Evolutionary conservation across 2,113 vertebrate species (phyloP).

Genomic region (Vanacampus margaritifer): DNA sequence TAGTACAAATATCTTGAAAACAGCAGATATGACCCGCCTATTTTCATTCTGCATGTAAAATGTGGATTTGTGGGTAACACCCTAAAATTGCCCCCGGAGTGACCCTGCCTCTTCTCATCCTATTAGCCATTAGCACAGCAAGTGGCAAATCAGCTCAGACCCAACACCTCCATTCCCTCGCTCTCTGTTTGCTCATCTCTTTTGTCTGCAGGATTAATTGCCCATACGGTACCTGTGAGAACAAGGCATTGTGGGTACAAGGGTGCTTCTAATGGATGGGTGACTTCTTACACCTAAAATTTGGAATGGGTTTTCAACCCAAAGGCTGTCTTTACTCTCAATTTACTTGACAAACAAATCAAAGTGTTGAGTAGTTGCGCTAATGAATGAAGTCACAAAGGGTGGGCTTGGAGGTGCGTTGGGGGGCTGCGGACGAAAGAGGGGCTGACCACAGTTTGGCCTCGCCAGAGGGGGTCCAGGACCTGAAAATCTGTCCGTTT

Average conservation of each 20-base stretch:
- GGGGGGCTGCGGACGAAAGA: constrained; percentile 14
- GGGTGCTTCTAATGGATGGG: constrained; percentile 34
- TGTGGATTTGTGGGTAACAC: not conserved
- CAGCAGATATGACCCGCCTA: not conserved
- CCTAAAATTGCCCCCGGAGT: constrained; percentile 15
- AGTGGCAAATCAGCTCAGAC: constrained; percentile 52
- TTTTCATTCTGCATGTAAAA: not conserved
- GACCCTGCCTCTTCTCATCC: constrained; percentile 46
- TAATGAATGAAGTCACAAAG: constrained; percentile 61
- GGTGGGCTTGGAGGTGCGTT: constrained; percentile 45
- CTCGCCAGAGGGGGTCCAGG: constrained; percentile 53
- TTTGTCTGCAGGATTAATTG: constrained; percentile 60
- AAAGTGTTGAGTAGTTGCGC: constrained; percentile 50
- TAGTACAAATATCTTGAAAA: not conserved
- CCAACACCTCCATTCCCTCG: constrained; percentile 47
- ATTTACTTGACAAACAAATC: constrained; percentile 60
- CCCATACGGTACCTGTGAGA: constrained; percentile 55
- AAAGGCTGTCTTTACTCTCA: constrained; percentile 49
- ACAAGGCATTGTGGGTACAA: constrained; percentile 35
- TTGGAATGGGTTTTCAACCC: constrained; percentile 51
- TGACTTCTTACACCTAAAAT: constrained; percentile 50
- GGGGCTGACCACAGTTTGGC: constrained; percentile 22
- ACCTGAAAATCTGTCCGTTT: constrained; percentile 77
- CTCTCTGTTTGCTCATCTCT: constrained; percentile 34
- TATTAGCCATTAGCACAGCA: constrained; percentile 49